phyloP scores from a whole-genome alignment of 2,888 invertebrate species.

The Amphiduros pacificus region DNA sequence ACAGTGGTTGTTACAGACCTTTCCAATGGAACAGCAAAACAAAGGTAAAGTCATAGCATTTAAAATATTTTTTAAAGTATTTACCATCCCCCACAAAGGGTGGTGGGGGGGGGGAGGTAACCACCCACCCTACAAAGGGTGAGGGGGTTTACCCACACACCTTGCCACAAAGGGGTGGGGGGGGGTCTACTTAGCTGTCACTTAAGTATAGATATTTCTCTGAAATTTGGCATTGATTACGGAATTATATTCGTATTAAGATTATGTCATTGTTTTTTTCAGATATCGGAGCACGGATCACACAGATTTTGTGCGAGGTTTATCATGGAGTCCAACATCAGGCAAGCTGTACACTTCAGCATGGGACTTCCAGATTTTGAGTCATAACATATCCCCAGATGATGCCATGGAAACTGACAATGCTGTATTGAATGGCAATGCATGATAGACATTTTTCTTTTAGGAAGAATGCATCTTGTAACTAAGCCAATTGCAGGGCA shows the following conservation, averaged over 20 bases:
- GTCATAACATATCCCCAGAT: background rate
- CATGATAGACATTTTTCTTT: background rate
- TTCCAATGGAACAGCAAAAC: conserved; percentile 23
- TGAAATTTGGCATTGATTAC: too few species aligned
- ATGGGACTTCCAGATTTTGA: conserved; percentile 61
- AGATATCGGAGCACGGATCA: conserved; percentile 63
- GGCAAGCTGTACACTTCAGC: conserved; percentile 66
- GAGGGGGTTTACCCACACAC: too few species aligned
- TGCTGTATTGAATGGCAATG: background rate
- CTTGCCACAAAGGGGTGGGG: too few species aligned
- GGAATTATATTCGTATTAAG: too few species aligned
- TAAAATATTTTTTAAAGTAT: conserved; percentile 61
- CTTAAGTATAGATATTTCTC: too few species aligned
- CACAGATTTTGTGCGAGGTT: conserved; percentile 64
- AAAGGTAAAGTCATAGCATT: conserved; percentile 33
- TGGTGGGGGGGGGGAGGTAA: too few species aligned
- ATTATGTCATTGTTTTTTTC: conserved; percentile 2
- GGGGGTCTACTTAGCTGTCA: too few species aligned
- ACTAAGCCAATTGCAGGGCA: too few species aligned
- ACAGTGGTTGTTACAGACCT: conserved; percentile 41
- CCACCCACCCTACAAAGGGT: too few species aligned
- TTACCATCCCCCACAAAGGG: conserved; percentile 3
- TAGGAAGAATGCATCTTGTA: background rate
- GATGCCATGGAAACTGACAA: background rate
- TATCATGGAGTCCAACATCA: conserved; percentile 63